Conservation (phyloP, 2,797 vertebrate species). For the Rhynchonycteris naso region DNA sequence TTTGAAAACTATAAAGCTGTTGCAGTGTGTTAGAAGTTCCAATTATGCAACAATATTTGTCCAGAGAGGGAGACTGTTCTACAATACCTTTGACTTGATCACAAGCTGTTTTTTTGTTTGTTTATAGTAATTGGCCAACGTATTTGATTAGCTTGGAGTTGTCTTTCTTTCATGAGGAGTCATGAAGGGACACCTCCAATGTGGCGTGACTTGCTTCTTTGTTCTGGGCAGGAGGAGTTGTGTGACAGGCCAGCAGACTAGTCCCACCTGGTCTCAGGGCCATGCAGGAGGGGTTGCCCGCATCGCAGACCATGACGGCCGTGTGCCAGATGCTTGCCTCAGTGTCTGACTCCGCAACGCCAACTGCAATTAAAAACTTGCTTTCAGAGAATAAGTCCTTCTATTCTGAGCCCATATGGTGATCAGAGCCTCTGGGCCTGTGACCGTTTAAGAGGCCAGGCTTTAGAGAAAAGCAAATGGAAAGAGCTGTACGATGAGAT, state of each 20-base stretch:
- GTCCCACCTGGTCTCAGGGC: slow-evolving; percentile 31
- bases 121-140: background rate
- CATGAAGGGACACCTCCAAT: background rate
- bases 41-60: background rate
- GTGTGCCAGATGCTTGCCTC: slow-evolving; percentile 67
- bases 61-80: background rate
- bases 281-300: background rate
- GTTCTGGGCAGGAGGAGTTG: background rate
- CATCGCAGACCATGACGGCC: background rate
- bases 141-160: background rate
- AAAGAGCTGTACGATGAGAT: slow-evolving; percentile 34
- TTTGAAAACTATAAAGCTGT: background rate
- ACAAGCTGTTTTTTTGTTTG: background rate
- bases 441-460: slow-evolving; percentile 9
- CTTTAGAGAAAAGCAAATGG: slow-evolving; percentile 54
- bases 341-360: slow-evolving; percentile 66
- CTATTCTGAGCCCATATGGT: slow-evolving; percentile 59
- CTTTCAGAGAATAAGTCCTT: slow-evolving; percentile 64
- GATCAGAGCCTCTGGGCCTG: slow-evolving; percentile 46
- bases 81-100: background rate
- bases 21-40: background rate
- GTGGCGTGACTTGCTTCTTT: background rate
- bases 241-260: background rate
- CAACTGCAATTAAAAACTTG: slow-evolving; percentile 69
- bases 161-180: background rate